Evolutionary conservation across 1,140 invertebrate species (phyloP).

Genomic region (Ceratosolen fusciceps): DNA sequence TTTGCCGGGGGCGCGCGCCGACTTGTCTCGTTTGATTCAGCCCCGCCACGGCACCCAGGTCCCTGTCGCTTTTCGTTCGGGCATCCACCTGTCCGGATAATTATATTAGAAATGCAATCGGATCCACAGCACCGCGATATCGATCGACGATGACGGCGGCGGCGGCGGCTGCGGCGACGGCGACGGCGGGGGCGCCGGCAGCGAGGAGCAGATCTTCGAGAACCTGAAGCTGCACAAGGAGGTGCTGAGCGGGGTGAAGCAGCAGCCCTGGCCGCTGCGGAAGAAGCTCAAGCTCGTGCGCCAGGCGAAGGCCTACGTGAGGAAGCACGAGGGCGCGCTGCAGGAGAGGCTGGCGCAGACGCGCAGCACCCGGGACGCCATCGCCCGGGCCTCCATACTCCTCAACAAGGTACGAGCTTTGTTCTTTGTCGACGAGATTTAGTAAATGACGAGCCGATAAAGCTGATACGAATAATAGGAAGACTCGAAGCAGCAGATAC

Average conservation of each 20-base stretch:
- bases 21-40: too few relatives aligned
- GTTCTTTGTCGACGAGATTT: neutral
- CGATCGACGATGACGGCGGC: slow-evolving; percentile 78
- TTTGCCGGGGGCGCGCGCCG: too few relatives aligned
- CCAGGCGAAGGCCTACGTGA: slow-evolving; percentile 89
- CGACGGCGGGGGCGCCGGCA: slow-evolving; percentile 73
- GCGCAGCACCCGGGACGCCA: slow-evolving; percentile 85
- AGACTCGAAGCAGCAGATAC: too few relatives aligned
- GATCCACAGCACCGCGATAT: slow-evolving; percentile 77
- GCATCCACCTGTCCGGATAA: neutral
- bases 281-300: slow-evolving; percentile 88
- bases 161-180: slow-evolving; percentile 73
- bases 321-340: slow-evolving; percentile 89
- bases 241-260: slow-evolving; percentile 88
- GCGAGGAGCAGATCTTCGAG: slow-evolving; percentile 89
- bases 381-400: slow-evolving; percentile 85
- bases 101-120: too few relatives aligned
- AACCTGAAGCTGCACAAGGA: slow-evolving; percentile 94
- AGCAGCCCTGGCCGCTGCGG: slow-evolving; percentile 90
- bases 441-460: too few relatives aligned
- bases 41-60: too few relatives aligned
- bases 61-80: neutral
- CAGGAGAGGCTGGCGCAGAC: slow-evolving; percentile 92
- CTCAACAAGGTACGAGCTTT: slow-evolving; percentile 76
- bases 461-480: too few relatives aligned